Percentiles rank a stretch among this genome's conserved stretches.
Evolutionary conservation across 2,888 invertebrate genomes (phyloP).

Genomic region (Folsomia manolachei): DNA sequence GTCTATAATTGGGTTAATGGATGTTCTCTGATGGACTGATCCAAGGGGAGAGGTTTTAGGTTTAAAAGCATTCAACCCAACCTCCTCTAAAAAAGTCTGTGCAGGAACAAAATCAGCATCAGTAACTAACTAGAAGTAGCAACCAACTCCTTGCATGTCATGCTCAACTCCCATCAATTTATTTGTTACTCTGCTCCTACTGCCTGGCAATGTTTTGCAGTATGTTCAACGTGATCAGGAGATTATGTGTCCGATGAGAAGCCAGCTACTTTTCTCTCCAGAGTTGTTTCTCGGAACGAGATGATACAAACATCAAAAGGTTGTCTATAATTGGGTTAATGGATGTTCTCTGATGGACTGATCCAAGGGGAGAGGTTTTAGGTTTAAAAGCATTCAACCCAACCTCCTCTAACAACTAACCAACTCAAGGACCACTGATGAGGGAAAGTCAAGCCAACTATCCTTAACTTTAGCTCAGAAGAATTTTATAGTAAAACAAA

Average conservation of each 20-base stretch:
- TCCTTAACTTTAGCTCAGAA: not conserved
- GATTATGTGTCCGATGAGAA: constrained; percentile 16
- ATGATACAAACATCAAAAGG: constrained; percentile 41
- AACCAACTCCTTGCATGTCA: too few relatives aligned
- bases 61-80: constrained; percentile 13
- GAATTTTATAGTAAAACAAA: not conserved
- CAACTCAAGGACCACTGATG: not conserved
- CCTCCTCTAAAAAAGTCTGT: too few relatives aligned
- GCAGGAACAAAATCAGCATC: not conserved
- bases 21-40: constrained; percentile 42
- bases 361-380: constrained; percentile 9
- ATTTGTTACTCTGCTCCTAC: not conserved
- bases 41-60: constrained; percentile 5
- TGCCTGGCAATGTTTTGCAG: too few relatives aligned
- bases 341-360: constrained; percentile 44
- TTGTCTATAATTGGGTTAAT: constrained; percentile 45
- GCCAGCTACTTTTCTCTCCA: constrained; percentile 16
- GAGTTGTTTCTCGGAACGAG: not conserved
- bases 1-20: constrained; percentile 46
- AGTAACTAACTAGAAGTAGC: too few relatives aligned
- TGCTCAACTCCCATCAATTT: not conserved
- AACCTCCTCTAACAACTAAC: too few relatives aligned
- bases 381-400: constrained; percentile 17
- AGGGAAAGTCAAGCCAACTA: not conserved
- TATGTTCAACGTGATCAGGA: constrained; percentile 16